Evolutionary conservation across 2,888 invertebrate genomes (phyloP).

Genomic region (Dicyrtoma fusca): DNA sequence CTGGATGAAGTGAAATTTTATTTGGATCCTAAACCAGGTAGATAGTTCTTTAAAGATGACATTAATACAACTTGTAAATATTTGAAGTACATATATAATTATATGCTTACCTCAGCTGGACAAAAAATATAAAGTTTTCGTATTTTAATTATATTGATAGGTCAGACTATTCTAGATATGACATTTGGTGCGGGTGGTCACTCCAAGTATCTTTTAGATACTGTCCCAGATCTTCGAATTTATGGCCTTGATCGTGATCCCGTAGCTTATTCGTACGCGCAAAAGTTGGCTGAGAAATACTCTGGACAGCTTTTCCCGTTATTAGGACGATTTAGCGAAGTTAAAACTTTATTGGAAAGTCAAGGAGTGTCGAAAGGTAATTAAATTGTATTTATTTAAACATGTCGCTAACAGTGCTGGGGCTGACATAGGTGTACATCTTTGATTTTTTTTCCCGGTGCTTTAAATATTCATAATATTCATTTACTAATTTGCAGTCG

Average conservation of each 20-base stretch:
- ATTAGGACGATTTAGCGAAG: constrained; percentile 84
- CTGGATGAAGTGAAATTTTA: constrained; percentile 70
- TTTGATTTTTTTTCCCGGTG: too few species aligned
- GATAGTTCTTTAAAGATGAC: background rate
- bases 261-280: constrained; percentile 71
- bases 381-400: too few species aligned
- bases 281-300: constrained; percentile 68
- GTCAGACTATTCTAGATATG: constrained; percentile 82
- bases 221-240: constrained; percentile 68
- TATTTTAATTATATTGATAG: constrained; percentile 59
- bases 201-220: constrained; percentile 72
- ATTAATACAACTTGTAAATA: background rate
- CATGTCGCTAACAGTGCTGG: too few species aligned
- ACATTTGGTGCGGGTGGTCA: constrained; percentile 97
- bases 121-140: background rate
- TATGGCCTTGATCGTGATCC: constrained; percentile 89
- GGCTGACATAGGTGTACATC: too few species aligned
- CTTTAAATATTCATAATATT: too few species aligned
- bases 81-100: too few species aligned
- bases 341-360: constrained; percentile 69
- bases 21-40: constrained; percentile 65
- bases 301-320: constrained; percentile 76
- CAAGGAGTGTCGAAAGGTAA: constrained; percentile 64
- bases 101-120: background rate
- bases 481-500: constrained; percentile 64